A percentile compares a stretch with the other conserved stretches of the same genome.
Evolutionary conservation across 2,888 invertebrate species (phyloP).

Genomic region (Cepaea hortensis): DNA sequence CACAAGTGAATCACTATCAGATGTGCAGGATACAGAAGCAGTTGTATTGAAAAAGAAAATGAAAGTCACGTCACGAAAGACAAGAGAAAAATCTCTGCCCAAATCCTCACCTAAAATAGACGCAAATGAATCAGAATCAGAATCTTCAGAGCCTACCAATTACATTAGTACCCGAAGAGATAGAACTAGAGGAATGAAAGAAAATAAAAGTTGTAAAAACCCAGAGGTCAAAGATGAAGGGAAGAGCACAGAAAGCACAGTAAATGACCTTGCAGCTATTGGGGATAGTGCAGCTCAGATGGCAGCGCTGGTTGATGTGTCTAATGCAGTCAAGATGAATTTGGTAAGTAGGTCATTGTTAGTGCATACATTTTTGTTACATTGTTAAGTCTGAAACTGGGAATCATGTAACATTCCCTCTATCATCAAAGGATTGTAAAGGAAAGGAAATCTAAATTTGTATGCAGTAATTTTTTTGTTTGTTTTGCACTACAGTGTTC

Average conservation of each 20-base stretch:
- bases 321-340: not conserved
- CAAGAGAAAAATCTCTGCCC: not conserved
- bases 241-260: not conserved
- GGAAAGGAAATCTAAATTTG: too few species aligned
- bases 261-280: not conserved
- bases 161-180: not conserved
- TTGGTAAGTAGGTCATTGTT: not conserved
- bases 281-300: not conserved
- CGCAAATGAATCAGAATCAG: not conserved
- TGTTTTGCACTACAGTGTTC: too few species aligned
- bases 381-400: too few species aligned
- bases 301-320: not conserved
- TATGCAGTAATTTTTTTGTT: too few species aligned
- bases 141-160: not conserved
- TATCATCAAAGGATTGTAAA: too few species aligned
- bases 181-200: not conserved
- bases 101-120: not conserved
- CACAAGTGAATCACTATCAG: not conserved
- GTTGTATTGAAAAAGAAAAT: not conserved
- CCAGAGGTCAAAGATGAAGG: not conserved
- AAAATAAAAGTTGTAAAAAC: not conserved
- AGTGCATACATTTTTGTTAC: not conserved
- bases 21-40: not conserved
- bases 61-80: not conserved
- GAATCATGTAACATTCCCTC: too few species aligned